A percentile compares a stretch with the other conserved stretches of the same genome.
Conservation (phyloP, 2,888 invertebrate species). For the Spisula solida region DNA sequence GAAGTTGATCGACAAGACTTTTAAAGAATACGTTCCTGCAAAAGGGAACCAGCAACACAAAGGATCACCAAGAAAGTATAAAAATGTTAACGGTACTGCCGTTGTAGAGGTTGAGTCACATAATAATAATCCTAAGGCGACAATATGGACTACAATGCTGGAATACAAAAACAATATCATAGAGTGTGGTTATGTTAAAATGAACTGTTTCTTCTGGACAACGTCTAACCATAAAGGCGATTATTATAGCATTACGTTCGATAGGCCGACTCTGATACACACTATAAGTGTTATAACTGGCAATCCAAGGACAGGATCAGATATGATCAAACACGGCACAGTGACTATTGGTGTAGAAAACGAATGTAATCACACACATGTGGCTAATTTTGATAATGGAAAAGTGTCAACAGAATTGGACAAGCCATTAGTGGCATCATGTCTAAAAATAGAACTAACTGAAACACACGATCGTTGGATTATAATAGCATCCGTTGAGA, state of each 20-base stretch:
- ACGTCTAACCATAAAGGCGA: background rate
- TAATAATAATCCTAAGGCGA: background rate
- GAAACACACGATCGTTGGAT: background rate
- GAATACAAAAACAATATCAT: background rate
- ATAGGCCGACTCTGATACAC: background rate
- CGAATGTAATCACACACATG: background rate
- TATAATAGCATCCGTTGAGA: slow-evolving; percentile 4
- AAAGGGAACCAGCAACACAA: background rate
- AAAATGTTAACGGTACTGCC: background rate
- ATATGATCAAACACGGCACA: background rate
- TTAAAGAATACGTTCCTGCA: background rate
- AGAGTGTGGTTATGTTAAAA: background rate
- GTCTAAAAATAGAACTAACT: slow-evolving; percentile 23
- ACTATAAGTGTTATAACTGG: slow-evolving; percentile 9
- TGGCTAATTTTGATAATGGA: background rate
- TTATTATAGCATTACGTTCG: slow-evolving; percentile 24
- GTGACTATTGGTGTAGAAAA: slow-evolving; percentile 22
- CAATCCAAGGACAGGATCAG: background rate
- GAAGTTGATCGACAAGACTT: slow-evolving; percentile 11
- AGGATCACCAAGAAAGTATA: background rate
- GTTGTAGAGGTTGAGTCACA: background rate
- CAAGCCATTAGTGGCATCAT: background rate
- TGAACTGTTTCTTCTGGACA: slow-evolving; percentile 15
- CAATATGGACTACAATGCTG: background rate
- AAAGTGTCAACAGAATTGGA: background rate